Percentiles rank a stretch among this genome's conserved stretches.
These are phyloP conservation scores for Octodon degus DNA, from an alignment of 2,113 vertebrate species.

Conservation along the genomic window DNA sequence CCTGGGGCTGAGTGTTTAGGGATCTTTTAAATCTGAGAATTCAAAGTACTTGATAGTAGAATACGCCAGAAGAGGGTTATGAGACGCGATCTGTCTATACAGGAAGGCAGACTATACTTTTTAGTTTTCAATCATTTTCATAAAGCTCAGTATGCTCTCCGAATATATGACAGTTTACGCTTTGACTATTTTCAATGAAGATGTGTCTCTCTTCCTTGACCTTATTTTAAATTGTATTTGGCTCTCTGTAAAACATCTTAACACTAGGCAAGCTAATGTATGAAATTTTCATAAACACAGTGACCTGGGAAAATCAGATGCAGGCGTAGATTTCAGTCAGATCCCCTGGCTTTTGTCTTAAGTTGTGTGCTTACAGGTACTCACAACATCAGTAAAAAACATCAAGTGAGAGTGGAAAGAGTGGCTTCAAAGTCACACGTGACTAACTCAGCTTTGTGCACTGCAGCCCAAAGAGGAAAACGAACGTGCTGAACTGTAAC, in stretches of 20 bases:
- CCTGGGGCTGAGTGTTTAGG: neutral
- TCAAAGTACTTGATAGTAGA: neutral
- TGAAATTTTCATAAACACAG: neutral
- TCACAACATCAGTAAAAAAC: constrained; percentile 18
- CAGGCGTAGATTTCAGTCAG: neutral
- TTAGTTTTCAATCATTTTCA: constrained; percentile 9
- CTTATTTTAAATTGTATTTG: neutral
- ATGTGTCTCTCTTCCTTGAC: neutral
- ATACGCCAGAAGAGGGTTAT: neutral
- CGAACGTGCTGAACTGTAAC: neutral
- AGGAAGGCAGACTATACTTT: neutral
- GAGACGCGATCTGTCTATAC: neutral
- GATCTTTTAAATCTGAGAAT: neutral
- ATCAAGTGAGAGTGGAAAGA: neutral
- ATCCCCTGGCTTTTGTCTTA: constrained; percentile 37
- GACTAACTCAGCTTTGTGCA: neutral
- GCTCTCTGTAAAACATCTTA: constrained; percentile 5
- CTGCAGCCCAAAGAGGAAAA: neutral
- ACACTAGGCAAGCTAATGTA: neutral
- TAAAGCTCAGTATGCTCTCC: neutral
- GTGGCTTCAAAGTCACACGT: neutral
- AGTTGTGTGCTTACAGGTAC: neutral
- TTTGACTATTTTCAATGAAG: constrained; percentile 16
- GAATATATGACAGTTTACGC: neutral
- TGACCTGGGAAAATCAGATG: neutral